Evolutionary conservation across 1,140 invertebrate species (phyloP).

Genomic region (Nasonia vitripennis): DNA sequence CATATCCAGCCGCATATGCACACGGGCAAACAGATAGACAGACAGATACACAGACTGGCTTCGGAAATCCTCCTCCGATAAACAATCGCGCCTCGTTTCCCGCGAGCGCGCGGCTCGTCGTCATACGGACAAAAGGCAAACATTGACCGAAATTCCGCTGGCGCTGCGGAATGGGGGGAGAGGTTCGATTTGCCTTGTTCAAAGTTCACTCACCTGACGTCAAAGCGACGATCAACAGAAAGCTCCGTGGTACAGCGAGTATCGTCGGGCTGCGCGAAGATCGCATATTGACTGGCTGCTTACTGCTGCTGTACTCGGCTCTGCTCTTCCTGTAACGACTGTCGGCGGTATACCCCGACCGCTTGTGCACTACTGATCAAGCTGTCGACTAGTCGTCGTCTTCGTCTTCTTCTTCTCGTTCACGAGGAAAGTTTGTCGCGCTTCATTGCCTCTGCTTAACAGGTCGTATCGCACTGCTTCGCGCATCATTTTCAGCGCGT

Average conservation of each 20-base stretch:
- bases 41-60: background rate
- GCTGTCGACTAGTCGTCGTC: background rate
- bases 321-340: background rate
- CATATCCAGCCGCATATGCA: background rate
- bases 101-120: no score
- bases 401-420: conserved; percentile 4
- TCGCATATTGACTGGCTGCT: conserved; percentile 31
- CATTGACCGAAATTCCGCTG: background rate
- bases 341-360: background rate
- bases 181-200: background rate
- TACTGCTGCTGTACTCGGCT: background rate
- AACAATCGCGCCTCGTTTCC: conserved; percentile 2
- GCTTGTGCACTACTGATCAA: background rate
- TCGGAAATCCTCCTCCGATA: background rate
- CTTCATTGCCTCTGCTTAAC: background rate
- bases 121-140: conserved; percentile 3
- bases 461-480: conserved; percentile 2
- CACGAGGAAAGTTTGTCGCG: background rate
- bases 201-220: conserved; percentile 30
- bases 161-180: no score
- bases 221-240: conserved; percentile 28
- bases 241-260: background rate
- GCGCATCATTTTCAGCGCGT: conserved; percentile 1
- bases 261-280: conserved; percentile 5
- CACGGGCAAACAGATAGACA: background rate